phyloP scores from a whole-genome alignment of 2,113 vertebrate species.

The Mastomys natalensis region DNA sequence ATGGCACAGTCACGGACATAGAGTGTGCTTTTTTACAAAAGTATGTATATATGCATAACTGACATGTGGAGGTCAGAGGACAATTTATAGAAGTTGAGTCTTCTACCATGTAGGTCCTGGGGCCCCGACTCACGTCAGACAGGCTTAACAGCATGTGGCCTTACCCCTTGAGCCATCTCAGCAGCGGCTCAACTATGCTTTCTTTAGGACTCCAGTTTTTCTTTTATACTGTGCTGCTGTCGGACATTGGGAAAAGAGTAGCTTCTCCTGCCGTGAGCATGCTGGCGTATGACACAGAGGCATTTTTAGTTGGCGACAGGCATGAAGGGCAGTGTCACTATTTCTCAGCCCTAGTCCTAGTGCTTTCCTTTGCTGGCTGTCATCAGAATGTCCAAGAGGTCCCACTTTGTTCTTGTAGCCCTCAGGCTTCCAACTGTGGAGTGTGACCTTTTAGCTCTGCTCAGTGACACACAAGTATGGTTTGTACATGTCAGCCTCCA shows the following conservation, averaged over 20 bases:
- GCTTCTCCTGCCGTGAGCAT: not conserved
- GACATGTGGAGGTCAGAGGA: not conserved
- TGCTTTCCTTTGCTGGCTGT: not conserved
- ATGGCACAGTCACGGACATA: not conserved
- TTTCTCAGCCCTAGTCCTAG: not conserved
- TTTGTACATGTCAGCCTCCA: not conserved
- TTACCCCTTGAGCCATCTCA: not conserved
- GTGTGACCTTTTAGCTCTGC: not conserved
- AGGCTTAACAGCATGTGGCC: not conserved
- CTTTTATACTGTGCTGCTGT: accelerated
- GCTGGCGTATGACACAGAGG: not conserved
- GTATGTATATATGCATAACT: too few relatives aligned
- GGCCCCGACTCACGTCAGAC: not conserved
- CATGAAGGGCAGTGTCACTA: not conserved
- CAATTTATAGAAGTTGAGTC: not conserved
- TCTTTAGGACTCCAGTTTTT: not conserved
- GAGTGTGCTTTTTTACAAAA: not conserved
- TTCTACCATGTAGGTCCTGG: not conserved
- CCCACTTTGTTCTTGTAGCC: slow-evolving; percentile 30
- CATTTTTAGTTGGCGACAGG: not conserved
- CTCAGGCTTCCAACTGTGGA: not conserved
- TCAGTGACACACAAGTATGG: not conserved
- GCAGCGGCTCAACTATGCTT: not conserved
- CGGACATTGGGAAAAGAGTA: not conserved
- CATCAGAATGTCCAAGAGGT: not conserved